Evolutionary conservation across 2,888 invertebrate genomes (phyloP).

Genomic region (Phlogophora meticulosa): DNA sequence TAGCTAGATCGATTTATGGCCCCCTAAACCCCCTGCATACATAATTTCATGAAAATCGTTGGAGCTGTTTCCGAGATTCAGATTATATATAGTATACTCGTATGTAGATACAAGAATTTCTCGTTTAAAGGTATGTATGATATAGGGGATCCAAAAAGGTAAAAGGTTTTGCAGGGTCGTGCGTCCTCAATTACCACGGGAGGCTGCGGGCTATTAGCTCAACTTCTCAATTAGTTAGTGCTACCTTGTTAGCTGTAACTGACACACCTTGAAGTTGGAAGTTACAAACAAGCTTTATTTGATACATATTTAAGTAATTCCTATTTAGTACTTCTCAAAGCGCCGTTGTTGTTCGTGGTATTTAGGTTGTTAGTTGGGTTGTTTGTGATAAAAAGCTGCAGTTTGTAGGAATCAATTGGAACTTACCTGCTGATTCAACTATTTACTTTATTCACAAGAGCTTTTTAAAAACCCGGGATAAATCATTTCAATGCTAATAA

Average conservation of each 20-base stretch:
- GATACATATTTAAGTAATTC: not conserved
- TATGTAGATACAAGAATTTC: too few relatives aligned
- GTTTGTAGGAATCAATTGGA: too few relatives aligned
- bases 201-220: slow-evolving; percentile 11
- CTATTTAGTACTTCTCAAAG: not conserved
- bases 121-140: too few relatives aligned
- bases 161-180: not conserved
- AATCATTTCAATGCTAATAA: not conserved
- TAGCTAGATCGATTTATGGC: too few relatives aligned
- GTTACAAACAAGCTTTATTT: not conserved
- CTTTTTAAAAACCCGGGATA: not conserved
- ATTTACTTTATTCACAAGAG: not conserved
- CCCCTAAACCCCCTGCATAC: too few relatives aligned
- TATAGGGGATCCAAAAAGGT: slow-evolving; percentile 6
- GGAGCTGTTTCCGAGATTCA: too few relatives aligned
- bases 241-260: slow-evolving; percentile 8
- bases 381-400: too few relatives aligned
- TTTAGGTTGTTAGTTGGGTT: too few relatives aligned
- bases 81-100: too few relatives aligned
- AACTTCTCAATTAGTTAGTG: slow-evolving; percentile 22
- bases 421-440: not conserved
- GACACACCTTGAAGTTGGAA: not conserved
- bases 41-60: too few relatives aligned
- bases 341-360: not conserved
- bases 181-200: slow-evolving; percentile 3